Percentiles rank a stretch among this genome's conserved stretches.
These are phyloP conservation scores for Acinonyx jubatus DNA, from an alignment of 2,113 vertebrate species.

Conservation along the genomic window DNA sequence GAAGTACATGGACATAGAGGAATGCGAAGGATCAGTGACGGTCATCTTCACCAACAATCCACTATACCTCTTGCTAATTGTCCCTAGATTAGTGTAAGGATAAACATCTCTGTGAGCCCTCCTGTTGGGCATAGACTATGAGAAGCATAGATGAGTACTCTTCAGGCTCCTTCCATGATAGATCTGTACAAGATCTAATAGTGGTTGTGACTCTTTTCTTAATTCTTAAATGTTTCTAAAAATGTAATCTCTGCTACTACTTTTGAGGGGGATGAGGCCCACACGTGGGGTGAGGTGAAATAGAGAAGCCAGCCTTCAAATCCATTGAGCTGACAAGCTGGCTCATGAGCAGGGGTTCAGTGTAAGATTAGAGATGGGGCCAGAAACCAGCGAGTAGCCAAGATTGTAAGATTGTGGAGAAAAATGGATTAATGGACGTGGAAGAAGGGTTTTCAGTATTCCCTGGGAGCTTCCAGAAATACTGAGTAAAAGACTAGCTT, in stretches of 20 bases:
- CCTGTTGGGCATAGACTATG: not conserved
- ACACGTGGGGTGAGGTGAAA: not conserved
- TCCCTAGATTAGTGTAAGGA: not conserved
- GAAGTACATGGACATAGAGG: not conserved
- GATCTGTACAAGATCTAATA: not conserved
- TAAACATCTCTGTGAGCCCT: not conserved
- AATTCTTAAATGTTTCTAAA: not conserved
- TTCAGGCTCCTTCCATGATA: not conserved
- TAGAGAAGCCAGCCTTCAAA: not conserved
- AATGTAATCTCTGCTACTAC: not conserved
- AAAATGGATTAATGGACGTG: not conserved
- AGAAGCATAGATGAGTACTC: not conserved
- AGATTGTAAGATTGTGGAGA: not conserved
- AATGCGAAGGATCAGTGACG: rapidly evolving
- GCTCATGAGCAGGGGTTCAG: not conserved
- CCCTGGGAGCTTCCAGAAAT: not conserved
- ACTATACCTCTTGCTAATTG: not conserved
- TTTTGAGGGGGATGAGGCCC: too few relatives aligned
- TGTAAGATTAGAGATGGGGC: not conserved
- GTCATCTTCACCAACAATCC: not conserved
- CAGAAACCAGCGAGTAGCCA: not conserved
- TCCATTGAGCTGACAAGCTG: not conserved
- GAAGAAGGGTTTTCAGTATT: not conserved
- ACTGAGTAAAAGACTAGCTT: not conserved
- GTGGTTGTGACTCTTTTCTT: not conserved